Base-by-base conservation (phyloP, 2,797 vertebrate genomes). In the Sardinella longiceps region DNA sequence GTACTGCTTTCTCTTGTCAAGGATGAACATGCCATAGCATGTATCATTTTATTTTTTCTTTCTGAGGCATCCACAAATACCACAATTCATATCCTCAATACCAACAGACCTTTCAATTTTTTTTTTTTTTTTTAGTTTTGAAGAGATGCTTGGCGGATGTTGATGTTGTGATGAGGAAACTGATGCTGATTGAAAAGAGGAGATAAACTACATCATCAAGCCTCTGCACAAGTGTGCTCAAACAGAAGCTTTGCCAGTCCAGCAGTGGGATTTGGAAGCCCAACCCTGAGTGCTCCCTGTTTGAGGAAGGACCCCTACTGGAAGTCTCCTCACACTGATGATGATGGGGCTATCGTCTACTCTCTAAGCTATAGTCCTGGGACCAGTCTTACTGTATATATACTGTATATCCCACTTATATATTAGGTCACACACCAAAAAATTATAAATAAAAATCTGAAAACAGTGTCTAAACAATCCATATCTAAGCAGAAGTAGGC, bases 281-380 rank as follows among this genome's bases (percentile, higher is more conserved):
- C 84, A 87, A 86, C 70, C 63, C 87, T 82, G 48, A 86, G 51
- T 85, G 84, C 89, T 88, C 87, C 60, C 90, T 91, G 88, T 89
- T 88, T 85, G 70, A 89, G 89, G 81, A 90, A 94, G 90, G 92
- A 92, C 93, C 92, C 90, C 93, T 94, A 86, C 92, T 94, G 93
- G 91, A 93, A 86, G 81, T 28, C 81, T 87, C 83, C 58, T 83
- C 85, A 84, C 56, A 87, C 81, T 84, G 50, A 39, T 39, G 86
- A 46, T 84, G 50, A 39, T 39, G 86, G 46, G 53, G 80, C 43
- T 85, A 82, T 63, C n/a, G n/a, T 84, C 50, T 60, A 77, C 6
- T 37, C 33, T 43, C 33, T 39, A 9, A 60, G n/a, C 37, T 20
- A 3, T 37, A 39, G 70, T 2, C 91, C 88, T 88, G 80, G 12